Evolutionary conservation across 2,888 invertebrate species (phyloP).

Genomic region (Watsonalla cultraria): DNA sequence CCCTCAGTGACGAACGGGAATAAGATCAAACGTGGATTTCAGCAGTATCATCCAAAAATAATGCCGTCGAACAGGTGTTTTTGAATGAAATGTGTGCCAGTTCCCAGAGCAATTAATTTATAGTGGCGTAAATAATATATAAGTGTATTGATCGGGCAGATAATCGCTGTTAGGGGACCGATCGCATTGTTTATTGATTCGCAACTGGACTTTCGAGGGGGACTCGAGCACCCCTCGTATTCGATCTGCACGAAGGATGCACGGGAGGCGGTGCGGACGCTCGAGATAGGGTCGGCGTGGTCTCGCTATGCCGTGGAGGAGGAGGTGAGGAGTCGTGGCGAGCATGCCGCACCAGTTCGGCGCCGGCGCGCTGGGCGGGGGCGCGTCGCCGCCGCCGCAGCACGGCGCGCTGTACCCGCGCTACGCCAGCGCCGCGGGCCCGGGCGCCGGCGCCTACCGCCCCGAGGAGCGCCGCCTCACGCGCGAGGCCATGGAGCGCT

Average conservation of each 20-base stretch:
- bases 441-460: constrained; percentile 81
- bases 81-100: constrained; percentile 81
- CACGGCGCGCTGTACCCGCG: constrained; percentile 81
- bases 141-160: constrained; percentile 67
- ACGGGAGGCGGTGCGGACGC: constrained; percentile 12
- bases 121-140: constrained; percentile 70
- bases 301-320: constrained; percentile 45
- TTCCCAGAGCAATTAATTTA: constrained; percentile 75
- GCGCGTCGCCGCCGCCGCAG: constrained; percentile 83
- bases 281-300: constrained; percentile 33
- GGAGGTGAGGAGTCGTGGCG: constrained; percentile 70
- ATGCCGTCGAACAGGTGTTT: constrained; percentile 87
- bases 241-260: constrained; percentile 7
- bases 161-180: constrained; percentile 27
- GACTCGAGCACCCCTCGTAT: constrained; percentile 9
- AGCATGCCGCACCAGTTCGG: constrained; percentile 92
- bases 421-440: constrained; percentile 77
- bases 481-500: constrained; percentile 97
- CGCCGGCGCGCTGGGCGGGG: constrained; percentile 83
- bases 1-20: constrained; percentile 13
- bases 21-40: constrained; percentile 36
- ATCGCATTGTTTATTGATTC: background rate
- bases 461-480: constrained; percentile 91
- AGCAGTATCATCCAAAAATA: constrained; percentile 83
- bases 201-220: constrained; percentile 16